Evolutionary conservation across 2,888 invertebrate species (phyloP), one percentile per base, ranked within the genome.

Genomic region (Sphinx pinastri): DNA sequence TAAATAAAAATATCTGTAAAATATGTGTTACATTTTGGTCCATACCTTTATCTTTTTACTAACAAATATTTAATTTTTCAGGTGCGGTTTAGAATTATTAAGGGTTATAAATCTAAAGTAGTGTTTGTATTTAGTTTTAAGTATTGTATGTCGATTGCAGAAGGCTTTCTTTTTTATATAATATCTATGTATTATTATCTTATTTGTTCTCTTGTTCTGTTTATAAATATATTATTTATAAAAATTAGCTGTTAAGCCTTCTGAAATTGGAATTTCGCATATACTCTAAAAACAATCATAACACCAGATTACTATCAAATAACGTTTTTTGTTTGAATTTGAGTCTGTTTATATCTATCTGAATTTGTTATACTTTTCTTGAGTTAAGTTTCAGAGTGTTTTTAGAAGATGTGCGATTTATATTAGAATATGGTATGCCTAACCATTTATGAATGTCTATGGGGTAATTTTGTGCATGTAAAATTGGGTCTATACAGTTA

Each of bases 21-120:
- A 19, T n/a, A n/a, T 12, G 13, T 63, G 63, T 63, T 63, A 63
- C 13, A 19, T 12, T 63, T 63, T 63, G 63, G 63, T 19, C 47
- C 0, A 3, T 16, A 60, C 4, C 0, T 19, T 49, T 19, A 63
- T 63, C 47, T 31, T 16, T 14, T 59, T n/a, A 14, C 63, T 52
- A 71, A 71, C 71, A 69, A 70, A 72, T 68, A 13, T 19, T 25
- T 31, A 38, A 11, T 19, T 25, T 69, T 52, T 52, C 72, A 69
- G 68, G 16, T 63, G 16, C 51, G 49, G 12, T 63, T 70, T 72
- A 19, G 59, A 74, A 69, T 66, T 13, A 49, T 49, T 60, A 49
- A 63, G 19, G 63, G 63, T 47, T 63, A 63, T 63, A 63, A 19
- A 55, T 55, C 49, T 47, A 49, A 63, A 63, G 63, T 63, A 63